Percentiles rank a stretch among this genome's conserved stretches.
Conservation (phyloP, 2,797 vertebrate genomes). For the Oryzias sinensis region DNA sequence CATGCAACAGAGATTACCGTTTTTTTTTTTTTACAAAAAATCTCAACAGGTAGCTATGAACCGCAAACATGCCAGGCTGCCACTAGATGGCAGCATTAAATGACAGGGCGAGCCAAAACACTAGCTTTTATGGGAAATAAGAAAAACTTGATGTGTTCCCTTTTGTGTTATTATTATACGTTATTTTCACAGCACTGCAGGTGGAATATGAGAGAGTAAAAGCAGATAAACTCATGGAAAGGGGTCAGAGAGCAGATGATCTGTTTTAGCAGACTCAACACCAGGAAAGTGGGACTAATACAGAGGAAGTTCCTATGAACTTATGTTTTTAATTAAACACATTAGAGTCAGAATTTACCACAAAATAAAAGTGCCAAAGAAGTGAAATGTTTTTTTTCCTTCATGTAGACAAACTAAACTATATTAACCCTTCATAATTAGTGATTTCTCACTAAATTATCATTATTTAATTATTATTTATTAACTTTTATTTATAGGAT, state of each 20-base stretch:
- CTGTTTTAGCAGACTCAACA: constrained; percentile 52
- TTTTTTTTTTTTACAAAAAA: neutral
- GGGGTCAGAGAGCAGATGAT: constrained; percentile 52
- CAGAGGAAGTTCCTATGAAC: neutral
- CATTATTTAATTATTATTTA: no score
- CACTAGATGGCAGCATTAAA: constrained; percentile 63
- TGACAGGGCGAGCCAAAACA: neutral
- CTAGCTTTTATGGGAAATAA: neutral
- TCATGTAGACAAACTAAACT: no score
- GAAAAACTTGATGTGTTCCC: neutral
- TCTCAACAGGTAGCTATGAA: neutral
- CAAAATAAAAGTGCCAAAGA: no score
- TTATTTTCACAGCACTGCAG: no score
- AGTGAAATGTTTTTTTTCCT: no score
- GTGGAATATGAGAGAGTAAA: no score
- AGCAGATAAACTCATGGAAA: constrained; percentile 20
- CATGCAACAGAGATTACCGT: neutral
- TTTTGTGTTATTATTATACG: neutral
- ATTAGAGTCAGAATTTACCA: no score
- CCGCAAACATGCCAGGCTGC: constrained; percentile 21
- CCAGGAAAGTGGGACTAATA: constrained; percentile 38
- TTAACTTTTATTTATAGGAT: no score
- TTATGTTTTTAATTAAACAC: no score
- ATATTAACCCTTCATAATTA: no score
- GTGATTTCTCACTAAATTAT: no score